A percentile compares a stretch with the other conserved stretches of the same genome.
phyloP scores from a whole-genome alignment of 2,113 vertebrate genomes.

The Tichodroma muraria region DNA sequence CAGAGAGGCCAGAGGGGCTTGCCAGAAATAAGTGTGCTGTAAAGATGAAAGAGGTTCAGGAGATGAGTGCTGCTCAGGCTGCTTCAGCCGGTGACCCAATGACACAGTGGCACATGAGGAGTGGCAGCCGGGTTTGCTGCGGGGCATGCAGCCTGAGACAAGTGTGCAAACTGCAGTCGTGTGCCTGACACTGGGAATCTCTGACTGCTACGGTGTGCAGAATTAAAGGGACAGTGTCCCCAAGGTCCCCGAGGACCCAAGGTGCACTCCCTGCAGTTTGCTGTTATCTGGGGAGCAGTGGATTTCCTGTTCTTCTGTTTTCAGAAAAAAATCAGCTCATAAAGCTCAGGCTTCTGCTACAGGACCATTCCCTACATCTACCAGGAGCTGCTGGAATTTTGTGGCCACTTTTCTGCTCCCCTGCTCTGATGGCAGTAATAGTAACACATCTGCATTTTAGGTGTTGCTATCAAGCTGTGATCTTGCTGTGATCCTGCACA shows the following conservation, averaged over 20 bases:
- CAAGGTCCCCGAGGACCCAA: not conserved
- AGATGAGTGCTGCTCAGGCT: not conserved
- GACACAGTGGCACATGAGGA: not conserved
- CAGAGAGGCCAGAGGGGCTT: not conserved
- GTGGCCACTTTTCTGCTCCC: not conserved
- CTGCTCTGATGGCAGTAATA: not conserved
- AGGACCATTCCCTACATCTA: not conserved
- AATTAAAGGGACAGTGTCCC: not conserved
- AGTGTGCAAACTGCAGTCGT: not conserved
- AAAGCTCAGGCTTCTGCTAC: not conserved
- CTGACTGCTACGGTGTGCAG: fast-evolving
- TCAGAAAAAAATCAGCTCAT: not conserved
- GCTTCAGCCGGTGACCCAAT: not conserved
- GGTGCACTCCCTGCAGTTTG: not conserved
- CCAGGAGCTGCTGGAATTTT: not conserved
- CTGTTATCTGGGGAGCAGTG: not conserved
- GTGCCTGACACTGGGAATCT: not conserved
- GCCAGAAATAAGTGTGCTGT: not conserved
- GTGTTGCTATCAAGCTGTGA: not conserved
- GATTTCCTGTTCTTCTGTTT: not conserved
- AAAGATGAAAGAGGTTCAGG: not conserved
- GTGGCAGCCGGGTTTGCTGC: not conserved
- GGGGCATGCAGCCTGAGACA: fast-evolving
- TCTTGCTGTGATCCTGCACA: not conserved
- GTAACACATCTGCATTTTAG: not conserved